These are phyloP conservation scores for Mystacornis crossleyi DNA, from an alignment of 2,113 vertebrate species.

Conservation along the genomic window DNA sequence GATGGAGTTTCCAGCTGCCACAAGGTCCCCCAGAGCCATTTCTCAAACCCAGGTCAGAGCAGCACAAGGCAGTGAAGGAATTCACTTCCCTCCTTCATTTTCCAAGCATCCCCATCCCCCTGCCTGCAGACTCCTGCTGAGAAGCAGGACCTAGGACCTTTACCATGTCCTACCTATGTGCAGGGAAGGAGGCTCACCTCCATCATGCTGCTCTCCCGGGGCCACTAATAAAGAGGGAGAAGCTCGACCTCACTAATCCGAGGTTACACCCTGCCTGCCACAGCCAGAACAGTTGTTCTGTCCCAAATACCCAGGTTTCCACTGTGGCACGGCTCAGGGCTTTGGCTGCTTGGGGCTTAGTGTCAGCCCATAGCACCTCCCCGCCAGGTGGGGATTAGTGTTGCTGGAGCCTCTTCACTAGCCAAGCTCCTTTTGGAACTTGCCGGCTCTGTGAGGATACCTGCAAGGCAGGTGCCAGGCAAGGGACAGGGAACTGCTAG, in stretches of 20 bases:
- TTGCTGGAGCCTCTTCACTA: background rate
- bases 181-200: background rate
- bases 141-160: background rate
- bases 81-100: background rate
- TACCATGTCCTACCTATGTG: background rate
- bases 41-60: background rate
- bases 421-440: background rate
- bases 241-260: fast-evolving
- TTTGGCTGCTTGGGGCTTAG: background rate
- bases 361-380: background rate
- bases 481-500: background rate
- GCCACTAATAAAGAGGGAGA: background rate
- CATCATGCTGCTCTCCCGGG: background rate
- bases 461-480: background rate
- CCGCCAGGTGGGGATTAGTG: background rate
- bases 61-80: background rate
- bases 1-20: background rate
- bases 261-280: background rate
- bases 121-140: background rate
- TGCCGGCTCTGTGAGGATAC: fast-evolving
- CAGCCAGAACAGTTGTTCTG: background rate
- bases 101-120: background rate
- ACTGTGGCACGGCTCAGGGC: background rate
- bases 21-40: background rate
- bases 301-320: background rate